phyloP scores from a whole-genome alignment of 1,140 invertebrate species.

The Drosophila dunni region DNA sequence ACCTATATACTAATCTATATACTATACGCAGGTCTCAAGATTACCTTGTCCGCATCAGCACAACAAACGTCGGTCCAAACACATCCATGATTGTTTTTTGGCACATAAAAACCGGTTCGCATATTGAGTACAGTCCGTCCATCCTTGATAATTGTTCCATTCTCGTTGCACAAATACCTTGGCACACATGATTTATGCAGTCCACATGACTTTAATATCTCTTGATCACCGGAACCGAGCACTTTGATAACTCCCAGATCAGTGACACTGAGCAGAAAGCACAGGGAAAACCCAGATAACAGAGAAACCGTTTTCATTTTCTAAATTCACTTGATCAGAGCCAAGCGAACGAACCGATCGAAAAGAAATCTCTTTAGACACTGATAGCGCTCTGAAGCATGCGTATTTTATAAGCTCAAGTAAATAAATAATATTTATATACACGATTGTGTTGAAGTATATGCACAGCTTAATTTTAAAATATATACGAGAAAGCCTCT shows the following conservation, averaged over 20 bases:
- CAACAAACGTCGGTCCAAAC: not conserved
- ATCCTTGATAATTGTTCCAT: not conserved
- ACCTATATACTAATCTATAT: no score
- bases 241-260: not conserved
- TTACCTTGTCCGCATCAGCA: not conserved
- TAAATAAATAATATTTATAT: not conserved
- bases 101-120: not conserved
- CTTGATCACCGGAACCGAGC: not conserved
- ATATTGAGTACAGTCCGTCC: slow-evolving; percentile 4
- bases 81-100: not conserved
- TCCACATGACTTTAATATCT: not conserved
- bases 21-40: no score
- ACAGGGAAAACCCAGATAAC: not conserved
- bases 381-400: not conserved
- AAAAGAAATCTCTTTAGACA: not conserved
- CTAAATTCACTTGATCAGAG: not conserved
- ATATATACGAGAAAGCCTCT: not conserved
- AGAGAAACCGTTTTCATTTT: not conserved
- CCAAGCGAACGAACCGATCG: not conserved
- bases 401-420: not conserved
- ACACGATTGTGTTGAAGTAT: not conserved
- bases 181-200: not conserved
- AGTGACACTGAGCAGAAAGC: not conserved
- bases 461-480: no score
- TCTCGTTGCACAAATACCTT: not conserved